phyloP scores from a whole-genome alignment of 2,888 invertebrate genomes.

The Lumbricus terrestris region DNA sequence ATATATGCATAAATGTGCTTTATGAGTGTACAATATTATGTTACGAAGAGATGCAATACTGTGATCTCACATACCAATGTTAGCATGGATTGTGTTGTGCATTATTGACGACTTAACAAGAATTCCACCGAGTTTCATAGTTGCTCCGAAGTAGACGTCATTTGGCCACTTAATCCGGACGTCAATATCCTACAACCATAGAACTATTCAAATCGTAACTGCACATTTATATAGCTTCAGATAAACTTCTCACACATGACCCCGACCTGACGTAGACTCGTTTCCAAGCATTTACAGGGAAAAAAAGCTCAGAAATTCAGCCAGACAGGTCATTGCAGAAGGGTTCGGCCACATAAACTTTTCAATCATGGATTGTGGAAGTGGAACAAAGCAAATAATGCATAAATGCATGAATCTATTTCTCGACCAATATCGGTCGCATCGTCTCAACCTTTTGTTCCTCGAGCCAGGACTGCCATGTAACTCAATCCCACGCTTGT shows the following conservation, averaged over 20 bases:
- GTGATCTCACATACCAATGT: constrained; percentile 46
- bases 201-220: neutral
- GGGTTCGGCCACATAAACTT: neutral
- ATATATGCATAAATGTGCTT: neutral
- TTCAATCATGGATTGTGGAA: too few species aligned
- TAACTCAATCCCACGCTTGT: too few species aligned
- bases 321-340: neutral
- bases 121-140: constrained; percentile 85
- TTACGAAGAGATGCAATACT: neutral
- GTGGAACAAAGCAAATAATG: too few species aligned
- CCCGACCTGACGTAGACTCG: neutral
- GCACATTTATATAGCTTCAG: neutral
- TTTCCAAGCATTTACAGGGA: neutral
- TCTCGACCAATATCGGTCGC: too few species aligned
- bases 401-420: too few species aligned
- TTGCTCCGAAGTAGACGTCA: constrained; percentile 80
- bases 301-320: neutral
- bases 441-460: too few species aligned
- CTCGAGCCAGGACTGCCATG: too few species aligned
- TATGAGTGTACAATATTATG: neutral
- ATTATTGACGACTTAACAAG: constrained; percentile 66
- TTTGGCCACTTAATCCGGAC: constrained; percentile 94
- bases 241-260: neutral
- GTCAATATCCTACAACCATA: constrained; percentile 54
- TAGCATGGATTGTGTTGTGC: constrained; percentile 47